Conservation (phyloP, 1,140 invertebrate genomes). For the Branchinecta lynchi region DNA sequence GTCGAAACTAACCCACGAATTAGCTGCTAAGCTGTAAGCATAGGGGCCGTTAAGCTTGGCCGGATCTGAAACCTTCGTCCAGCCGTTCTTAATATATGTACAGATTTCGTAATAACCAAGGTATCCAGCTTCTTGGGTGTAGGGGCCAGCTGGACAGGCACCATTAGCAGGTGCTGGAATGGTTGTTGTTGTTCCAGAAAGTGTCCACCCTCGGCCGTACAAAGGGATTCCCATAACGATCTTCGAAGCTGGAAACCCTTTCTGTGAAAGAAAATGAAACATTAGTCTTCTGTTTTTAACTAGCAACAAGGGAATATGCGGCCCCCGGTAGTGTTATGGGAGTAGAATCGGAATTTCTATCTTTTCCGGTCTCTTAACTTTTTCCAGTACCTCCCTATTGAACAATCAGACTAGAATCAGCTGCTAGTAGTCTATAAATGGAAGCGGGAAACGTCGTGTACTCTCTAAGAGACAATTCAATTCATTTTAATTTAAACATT, state of each 20-base stretch:
- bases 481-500: no score
- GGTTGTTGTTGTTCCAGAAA: neutral
- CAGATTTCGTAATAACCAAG: conserved; percentile 25
- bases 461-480: no score
- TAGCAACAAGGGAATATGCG: no score
- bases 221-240: conserved; percentile 18
- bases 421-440: no score
- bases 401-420: no score
- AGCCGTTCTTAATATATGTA: conserved; percentile 19
- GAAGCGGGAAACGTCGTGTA: no score
- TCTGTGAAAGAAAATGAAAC: neutral
- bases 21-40: neutral
- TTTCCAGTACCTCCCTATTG: no score
- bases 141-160: conserved; percentile 18
- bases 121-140: conserved; percentile 20
- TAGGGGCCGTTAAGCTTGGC: conserved; percentile 13
- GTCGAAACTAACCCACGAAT: conserved; percentile 24
- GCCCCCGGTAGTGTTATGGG: no score
- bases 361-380: no score
- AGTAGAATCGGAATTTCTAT: no score
- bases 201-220: conserved; percentile 16
- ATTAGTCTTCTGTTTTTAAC: no score
- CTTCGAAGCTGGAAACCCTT: conserved; percentile 15
- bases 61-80: conserved; percentile 16
- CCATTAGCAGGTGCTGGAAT: conserved; percentile 19